Percentiles rank a stretch among this genome's conserved stretches.
These are phyloP conservation scores for Squalus acanthias DNA, from an alignment of 2,797 vertebrate genomes.

Conservation along the genomic window DNA sequence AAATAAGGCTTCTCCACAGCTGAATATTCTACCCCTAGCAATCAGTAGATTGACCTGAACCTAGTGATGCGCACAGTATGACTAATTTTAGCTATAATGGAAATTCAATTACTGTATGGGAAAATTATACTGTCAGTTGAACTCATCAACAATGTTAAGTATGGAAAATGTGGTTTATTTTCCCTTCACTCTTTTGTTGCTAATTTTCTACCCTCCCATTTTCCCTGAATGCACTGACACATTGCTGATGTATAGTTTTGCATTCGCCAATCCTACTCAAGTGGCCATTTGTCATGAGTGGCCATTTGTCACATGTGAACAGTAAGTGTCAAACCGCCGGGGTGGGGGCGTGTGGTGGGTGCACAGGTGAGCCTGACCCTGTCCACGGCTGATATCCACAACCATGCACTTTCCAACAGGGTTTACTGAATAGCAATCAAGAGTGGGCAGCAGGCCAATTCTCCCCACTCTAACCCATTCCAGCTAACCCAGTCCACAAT, in stretches of 20 bases:
- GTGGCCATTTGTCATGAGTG: neutral
- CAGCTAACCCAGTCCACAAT: neutral
- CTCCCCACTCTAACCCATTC: neutral
- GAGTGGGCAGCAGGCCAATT: neutral
- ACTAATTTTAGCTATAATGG: neutral
- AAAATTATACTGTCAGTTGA: neutral
- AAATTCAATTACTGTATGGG: neutral
- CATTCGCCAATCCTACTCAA: neutral
- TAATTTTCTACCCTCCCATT: neutral
- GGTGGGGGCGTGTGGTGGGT: neutral
- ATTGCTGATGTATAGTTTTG: neutral
- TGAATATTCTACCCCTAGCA: neutral
- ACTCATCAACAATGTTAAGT: neutral
- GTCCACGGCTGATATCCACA: neutral
- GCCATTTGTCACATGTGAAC: neutral
- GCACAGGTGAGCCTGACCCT: neutral
- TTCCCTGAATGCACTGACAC: neutral
- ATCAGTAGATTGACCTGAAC: neutral
- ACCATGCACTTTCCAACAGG: neutral
- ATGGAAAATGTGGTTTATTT: neutral
- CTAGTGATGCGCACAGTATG: neutral
- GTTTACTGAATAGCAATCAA: neutral
- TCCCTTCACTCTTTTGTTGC: neutral
- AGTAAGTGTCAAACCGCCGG: neutral
- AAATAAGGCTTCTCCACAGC: neutral